Conservation (phyloP, 2,113 vertebrate genomes). For the Myotis davidii region DNA sequence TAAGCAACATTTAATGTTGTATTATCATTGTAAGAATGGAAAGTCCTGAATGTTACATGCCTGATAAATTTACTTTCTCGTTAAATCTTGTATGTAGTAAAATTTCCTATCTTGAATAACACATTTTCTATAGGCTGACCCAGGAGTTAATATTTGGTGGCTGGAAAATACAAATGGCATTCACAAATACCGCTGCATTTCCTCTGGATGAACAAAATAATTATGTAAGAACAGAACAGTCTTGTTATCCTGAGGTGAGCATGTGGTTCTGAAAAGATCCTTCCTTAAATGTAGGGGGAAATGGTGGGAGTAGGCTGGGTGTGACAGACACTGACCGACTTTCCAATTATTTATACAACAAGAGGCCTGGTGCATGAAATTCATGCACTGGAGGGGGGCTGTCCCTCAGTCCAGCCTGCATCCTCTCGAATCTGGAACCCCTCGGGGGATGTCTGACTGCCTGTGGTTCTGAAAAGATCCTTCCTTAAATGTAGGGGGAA, state of each 20-base stretch:
- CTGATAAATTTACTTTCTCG: constrained; percentile 42
- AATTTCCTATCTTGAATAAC: constrained; percentile 32
- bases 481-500: constrained; percentile 25
- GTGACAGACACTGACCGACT: not conserved
- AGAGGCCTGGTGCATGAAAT: no score
- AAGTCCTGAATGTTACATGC: constrained; percentile 27
- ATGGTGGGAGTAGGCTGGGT: not conserved
- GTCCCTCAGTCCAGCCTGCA: no score
- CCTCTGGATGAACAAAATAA: not conserved
- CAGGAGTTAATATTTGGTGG: not conserved
- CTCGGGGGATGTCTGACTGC: no score
- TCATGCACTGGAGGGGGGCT: no score
- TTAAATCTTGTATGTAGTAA: constrained; percentile 1
- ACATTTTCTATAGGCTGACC: not conserved
- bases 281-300: constrained; percentile 25
- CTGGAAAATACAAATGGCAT: not conserved
- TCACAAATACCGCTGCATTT: not conserved
- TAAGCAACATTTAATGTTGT: constrained; percentile 39
- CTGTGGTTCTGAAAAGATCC: not conserved
- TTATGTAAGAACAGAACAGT: not conserved
- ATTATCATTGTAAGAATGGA: not conserved
- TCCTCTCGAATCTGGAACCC: no score
- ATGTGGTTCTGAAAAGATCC: not conserved
- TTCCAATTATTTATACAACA: not conserved
- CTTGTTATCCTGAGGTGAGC: not conserved